Percentiles rank a stretch among this genome's conserved stretches.
Conservation (phyloP, 2,797 vertebrate species). For the Peromyscus aztecus region DNA sequence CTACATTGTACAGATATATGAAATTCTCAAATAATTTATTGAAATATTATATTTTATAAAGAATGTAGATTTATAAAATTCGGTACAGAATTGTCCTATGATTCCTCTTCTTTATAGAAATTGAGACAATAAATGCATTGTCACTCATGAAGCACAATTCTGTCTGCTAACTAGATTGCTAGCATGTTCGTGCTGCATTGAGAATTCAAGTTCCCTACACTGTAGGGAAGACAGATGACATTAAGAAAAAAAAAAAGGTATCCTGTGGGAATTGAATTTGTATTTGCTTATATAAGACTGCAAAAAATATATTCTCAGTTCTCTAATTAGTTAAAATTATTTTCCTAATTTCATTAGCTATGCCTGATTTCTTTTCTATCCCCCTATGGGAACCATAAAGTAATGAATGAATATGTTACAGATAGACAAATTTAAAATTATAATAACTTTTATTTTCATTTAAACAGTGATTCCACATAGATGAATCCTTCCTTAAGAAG, state of each 20-base stretch:
- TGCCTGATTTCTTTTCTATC: slow-evolving; percentile 42
- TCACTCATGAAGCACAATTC: slow-evolving; percentile 47
- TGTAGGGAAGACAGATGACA: not conserved
- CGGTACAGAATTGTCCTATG: not conserved
- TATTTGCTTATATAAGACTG: slow-evolving; percentile 43
- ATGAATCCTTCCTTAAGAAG: not conserved
- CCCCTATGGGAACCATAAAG: slow-evolving; percentile 2
- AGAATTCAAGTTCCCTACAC: slow-evolving; percentile 25
- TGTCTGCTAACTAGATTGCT: slow-evolving; percentile 21
- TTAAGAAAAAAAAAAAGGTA: not conserved
- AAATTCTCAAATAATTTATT: not conserved
- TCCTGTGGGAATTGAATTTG: slow-evolving; percentile 29
- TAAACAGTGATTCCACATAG: not conserved
- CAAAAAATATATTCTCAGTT: not conserved
- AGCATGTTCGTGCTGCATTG: not conserved
- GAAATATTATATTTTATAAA: not conserved
- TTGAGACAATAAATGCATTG: slow-evolving; percentile 48
- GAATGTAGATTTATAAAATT: not conserved
- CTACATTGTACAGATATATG: not conserved
- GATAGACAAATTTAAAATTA: slow-evolving; percentile 38
- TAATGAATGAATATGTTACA: slow-evolving; percentile 30
- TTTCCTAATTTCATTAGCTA: slow-evolving; percentile 30
- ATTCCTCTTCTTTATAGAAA: not conserved
- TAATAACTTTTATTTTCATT: not conserved
- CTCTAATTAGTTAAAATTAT: slow-evolving; percentile 30